A percentile compares a stretch with the other conserved stretches of the same genome.
phyloP scores from a whole-genome alignment of 1,140 invertebrate genomes.

The Drosophila pruinosa region DNA sequence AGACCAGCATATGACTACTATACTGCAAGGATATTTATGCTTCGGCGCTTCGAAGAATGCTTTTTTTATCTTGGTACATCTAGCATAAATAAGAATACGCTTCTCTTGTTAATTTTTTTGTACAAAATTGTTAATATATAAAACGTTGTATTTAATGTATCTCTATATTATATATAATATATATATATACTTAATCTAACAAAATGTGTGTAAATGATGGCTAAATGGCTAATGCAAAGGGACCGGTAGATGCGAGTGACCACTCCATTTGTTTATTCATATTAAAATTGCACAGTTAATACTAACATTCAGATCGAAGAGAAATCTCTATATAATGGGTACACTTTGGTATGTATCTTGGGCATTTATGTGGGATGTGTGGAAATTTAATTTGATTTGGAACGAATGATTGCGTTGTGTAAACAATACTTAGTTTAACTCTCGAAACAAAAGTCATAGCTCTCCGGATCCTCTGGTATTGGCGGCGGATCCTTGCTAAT shows the following conservation, averaged over 20 bases:
- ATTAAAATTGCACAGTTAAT: constrained; percentile 66
- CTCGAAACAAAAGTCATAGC: constrained; percentile 93
- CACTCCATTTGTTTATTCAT: constrained; percentile 52
- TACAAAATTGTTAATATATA: constrained; percentile 71
- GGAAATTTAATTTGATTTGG: constrained; percentile 2
- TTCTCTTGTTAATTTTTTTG: constrained; percentile 63
- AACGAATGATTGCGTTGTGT: constrained; percentile 27
- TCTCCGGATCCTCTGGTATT: constrained; percentile 93
- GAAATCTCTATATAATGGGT: constrained; percentile 32
- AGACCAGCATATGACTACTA: background rate
- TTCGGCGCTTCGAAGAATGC: constrained; percentile 41
- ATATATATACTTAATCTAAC: constrained; percentile 65
- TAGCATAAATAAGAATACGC: constrained; percentile 58
- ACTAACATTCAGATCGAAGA: constrained; percentile 56
- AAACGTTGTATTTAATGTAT: constrained; percentile 72
- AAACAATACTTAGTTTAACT: constrained; percentile 51
- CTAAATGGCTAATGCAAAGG: constrained; percentile 53
- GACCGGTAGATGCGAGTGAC: background rate
- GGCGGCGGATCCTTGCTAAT: constrained; percentile 96
- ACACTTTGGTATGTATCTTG: constrained; percentile 76
- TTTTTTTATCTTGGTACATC: constrained; percentile 33
- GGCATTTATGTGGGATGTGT: constrained; percentile 14
- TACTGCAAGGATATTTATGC: constrained; percentile 12
- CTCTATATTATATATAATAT: constrained; percentile 47
- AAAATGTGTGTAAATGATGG: constrained; percentile 56